phyloP scores from a whole-genome alignment of 2,888 invertebrate genomes.

The Cantharis rustica region DNA sequence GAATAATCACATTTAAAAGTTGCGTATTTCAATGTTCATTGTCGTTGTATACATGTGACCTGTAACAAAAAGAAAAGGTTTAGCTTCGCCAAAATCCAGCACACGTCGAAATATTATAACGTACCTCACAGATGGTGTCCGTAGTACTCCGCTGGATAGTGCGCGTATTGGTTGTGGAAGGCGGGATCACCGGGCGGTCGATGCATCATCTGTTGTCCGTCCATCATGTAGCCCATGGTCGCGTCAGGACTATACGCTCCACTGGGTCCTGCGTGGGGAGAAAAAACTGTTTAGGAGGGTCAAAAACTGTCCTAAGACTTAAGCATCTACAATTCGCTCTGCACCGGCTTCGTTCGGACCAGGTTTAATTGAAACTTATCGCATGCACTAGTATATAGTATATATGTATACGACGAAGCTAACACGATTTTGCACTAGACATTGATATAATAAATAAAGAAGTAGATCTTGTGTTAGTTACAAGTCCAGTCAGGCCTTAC shows the following conservation, averaged over 20 bases:
- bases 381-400: too few relatives aligned
- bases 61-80: constrained; percentile 42
- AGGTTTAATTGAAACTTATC: constrained; percentile 27
- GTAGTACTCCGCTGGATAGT: constrained; percentile 91
- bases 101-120: not conserved
- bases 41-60: constrained; percentile 56
- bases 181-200: constrained; percentile 91
- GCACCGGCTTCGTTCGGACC: constrained; percentile 18
- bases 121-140: constrained; percentile 84
- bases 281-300: constrained; percentile 78
- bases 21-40: constrained; percentile 58
- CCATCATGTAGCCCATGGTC: constrained; percentile 97
- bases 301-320: constrained; percentile 60
- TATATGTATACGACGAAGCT: constrained; percentile 9
- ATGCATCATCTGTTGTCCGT: constrained; percentile 97
- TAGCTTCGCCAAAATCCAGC: too few relatives aligned
- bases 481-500: constrained; percentile 31
- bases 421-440: constrained; percentile 33
- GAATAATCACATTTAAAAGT: constrained; percentile 66
- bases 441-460: constrained; percentile 30
- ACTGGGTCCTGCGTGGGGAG: constrained; percentile 92
- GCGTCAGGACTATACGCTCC: constrained; percentile 96
- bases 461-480: constrained; percentile 26
- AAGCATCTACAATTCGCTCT: constrained; percentile 28
- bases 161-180: constrained; percentile 93